phyloP scores from a whole-genome alignment of 1,140 invertebrate species.

The Ectropis grisescens region DNA sequence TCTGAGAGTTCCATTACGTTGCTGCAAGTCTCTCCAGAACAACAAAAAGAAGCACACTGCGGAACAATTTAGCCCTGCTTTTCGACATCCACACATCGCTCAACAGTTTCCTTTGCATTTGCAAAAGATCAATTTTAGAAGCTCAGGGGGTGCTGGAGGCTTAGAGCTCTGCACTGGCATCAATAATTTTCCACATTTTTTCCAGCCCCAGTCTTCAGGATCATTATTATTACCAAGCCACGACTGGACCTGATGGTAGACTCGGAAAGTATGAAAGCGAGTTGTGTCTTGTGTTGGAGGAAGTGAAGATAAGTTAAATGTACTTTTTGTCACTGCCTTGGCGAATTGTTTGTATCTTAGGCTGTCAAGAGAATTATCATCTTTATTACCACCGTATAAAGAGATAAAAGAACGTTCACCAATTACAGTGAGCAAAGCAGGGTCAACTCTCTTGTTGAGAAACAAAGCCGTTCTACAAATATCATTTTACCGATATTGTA shows the following conservation, averaged over 20 bases:
- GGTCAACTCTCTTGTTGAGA: constrained; percentile 11
- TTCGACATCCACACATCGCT: too few relatives aligned
- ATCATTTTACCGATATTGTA: constrained; percentile 8
- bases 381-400: constrained; percentile 14
- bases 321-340: constrained; percentile 7
- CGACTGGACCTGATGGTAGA: constrained; percentile 12
- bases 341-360: constrained; percentile 8
- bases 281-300: constrained; percentile 14
- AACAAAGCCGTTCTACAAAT: constrained; percentile 8
- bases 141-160: constrained; percentile 5
- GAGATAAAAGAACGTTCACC: constrained; percentile 12
- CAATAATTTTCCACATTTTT: constrained; percentile 5
- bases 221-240: constrained; percentile 8
- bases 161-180: constrained; percentile 4
- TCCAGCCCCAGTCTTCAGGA: constrained; percentile 8
- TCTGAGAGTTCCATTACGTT: too few relatives aligned
- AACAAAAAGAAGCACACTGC: neutral
- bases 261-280: constrained; percentile 12
- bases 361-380: constrained; percentile 4
- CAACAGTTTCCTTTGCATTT: neutral
- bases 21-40: too few relatives aligned
- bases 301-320: constrained; percentile 12
- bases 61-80: constrained; percentile 15
- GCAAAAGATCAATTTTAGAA: constrained; percentile 5
- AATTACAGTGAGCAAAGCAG: constrained; percentile 10